These are phyloP conservation scores for Gymnoscopelus microlampas DNA, from an alignment of 2,797 vertebrate species.

Conservation along the genomic window DNA sequence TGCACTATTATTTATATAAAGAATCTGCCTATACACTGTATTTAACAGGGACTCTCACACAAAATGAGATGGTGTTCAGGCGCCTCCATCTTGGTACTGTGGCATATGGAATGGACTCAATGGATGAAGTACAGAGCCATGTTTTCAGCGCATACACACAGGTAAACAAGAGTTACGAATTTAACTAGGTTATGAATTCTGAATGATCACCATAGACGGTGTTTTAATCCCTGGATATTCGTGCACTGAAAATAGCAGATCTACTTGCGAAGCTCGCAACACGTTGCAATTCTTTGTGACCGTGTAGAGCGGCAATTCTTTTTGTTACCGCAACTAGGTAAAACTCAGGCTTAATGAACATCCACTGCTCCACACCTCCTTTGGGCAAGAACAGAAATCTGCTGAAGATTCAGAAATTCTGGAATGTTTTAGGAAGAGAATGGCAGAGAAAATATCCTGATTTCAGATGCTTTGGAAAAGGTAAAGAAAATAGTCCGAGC, in stretches of 20 bases:
- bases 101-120: conserved; percentile 96
- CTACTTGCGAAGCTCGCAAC: too few species aligned
- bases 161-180: conserved; percentile 72
- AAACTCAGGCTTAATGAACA: not conserved
- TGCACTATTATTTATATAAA: too few species aligned
- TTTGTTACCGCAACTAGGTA: not conserved
- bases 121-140: conserved; percentile 99
- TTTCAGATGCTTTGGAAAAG: conserved; percentile 12
- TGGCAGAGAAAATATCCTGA: conserved; percentile 5
- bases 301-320: too few species aligned
- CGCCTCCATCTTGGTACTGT: conserved; percentile 96
- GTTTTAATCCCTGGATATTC: too few species aligned
- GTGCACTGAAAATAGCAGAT: too few species aligned
- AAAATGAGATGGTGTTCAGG: conserved; percentile 99
- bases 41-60: conserved; percentile 92
- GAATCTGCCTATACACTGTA: too few species aligned
- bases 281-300: too few species aligned
- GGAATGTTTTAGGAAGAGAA: conserved; percentile 1
- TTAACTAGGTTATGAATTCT: too few species aligned
- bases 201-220: too few species aligned
- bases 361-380: not conserved
- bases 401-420: conserved; percentile 1
- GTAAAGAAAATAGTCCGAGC: conserved; percentile 25
- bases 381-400: not conserved
- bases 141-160: conserved; percentile 98